phyloP scores from a whole-genome alignment of 2,797 vertebrate genomes.

The Muscicapa comitata region DNA sequence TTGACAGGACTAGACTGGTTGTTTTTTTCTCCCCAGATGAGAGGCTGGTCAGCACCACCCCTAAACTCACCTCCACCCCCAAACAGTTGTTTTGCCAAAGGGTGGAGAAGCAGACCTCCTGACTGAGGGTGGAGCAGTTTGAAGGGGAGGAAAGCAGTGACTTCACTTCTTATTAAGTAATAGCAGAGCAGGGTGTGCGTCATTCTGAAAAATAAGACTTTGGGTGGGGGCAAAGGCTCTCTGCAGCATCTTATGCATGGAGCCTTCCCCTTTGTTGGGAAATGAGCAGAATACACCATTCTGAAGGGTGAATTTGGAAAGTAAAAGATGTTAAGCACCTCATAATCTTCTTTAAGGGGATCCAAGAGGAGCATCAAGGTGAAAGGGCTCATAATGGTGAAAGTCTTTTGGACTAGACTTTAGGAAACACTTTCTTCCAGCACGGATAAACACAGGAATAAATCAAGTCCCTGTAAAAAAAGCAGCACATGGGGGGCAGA shows the following conservation, averaged over 20 bases:
- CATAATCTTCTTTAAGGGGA: not conserved
- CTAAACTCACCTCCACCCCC: conserved; percentile 38
- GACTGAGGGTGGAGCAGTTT: conserved; percentile 49
- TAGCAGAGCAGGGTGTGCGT: not conserved
- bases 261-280: not conserved
- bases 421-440: not conserved
- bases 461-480: not conserved
- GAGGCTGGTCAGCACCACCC: not conserved
- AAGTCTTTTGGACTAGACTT: not conserved
- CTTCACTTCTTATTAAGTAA: conserved; percentile 62
- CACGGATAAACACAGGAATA: not conserved
- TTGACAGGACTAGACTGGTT: not conserved
- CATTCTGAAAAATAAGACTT: conserved; percentile 48
- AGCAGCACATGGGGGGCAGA: not conserved
- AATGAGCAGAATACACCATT: not conserved
- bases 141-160: conserved; percentile 41
- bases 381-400: not conserved
- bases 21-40: not conserved
- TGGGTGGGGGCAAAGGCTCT: conserved; percentile 25
- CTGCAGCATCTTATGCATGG: not conserved
- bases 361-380: not conserved
- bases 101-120: conserved; percentile 47
- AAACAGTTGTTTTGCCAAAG: conserved; percentile 64
- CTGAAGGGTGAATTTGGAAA: not conserved
- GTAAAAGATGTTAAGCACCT: not conserved